Base-by-base conservation (phyloP, 2,888 invertebrate genomes). In the Dastarcus helophoroides region DNA sequence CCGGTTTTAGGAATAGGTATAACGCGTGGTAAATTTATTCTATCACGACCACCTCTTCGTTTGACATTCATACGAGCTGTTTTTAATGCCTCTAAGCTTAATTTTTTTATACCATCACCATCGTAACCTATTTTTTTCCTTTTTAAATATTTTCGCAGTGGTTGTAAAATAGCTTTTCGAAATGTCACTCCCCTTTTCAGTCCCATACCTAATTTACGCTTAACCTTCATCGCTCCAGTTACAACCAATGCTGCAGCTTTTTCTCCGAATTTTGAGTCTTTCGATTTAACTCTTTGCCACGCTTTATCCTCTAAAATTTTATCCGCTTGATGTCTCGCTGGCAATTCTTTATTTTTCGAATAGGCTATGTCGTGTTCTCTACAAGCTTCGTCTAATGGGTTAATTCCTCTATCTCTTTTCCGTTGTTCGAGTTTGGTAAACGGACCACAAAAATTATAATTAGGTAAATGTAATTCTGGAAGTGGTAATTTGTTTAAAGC, bases 241-340 rank as follows among this genome's bases (percentile, higher is more conserved):
- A 51, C 45, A 26, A 37, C 26, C 29, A 36, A 42, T 4, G 46
- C 37, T n/a, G 42, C 43, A 12, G 43, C 25, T 38, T 42, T 45
- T 42, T 54, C 49, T 2, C 45, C 41, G 1, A 46, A 11, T 12
- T 29, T 35, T 3, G 47, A 33, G 31, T 52, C 47, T 27, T 26
- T 31, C 9, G 50, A 36, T 16, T 33, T 31, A 11, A 47, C 37
- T 11, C 44, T 41, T 29, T 47, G 15, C 38, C 22, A 37, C 14
- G 48, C 54, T 40, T 41, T 46, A 15, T 51, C 40, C 4, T 41
- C 39, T n/a, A 60, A 40, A 15, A 45, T 25, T 34, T 43, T 36
- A 44, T 62, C 58, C 3, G 58, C 58, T 28, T 37, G 38, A 33
- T 57, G 48, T 29, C 55, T 40, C 23, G 41, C 36, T 12, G 21